These are phyloP conservation scores for Deilephila elpenor DNA, from an alignment of 2,888 invertebrate species.

Conservation along the genomic window DNA sequence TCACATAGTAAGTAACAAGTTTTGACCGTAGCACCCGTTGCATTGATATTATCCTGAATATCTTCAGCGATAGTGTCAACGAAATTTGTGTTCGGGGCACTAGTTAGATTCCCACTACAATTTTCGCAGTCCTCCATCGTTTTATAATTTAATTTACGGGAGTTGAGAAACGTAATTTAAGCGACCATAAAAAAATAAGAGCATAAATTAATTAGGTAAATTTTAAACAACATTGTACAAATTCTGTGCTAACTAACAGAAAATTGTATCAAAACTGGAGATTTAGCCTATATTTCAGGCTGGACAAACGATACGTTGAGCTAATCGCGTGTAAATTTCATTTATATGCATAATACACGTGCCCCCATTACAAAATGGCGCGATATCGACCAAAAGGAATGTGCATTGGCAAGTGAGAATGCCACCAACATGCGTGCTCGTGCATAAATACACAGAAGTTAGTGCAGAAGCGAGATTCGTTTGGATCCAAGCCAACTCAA, in stretches of 20 bases:
- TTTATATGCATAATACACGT: background rate
- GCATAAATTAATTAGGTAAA: too few relatives aligned
- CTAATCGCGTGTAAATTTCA: background rate
- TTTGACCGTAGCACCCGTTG: background rate
- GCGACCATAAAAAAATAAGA: too few relatives aligned
- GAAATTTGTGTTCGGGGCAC: background rate
- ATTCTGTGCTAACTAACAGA: too few relatives aligned
- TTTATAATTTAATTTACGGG: background rate
- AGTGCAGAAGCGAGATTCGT: constrained; percentile 42
- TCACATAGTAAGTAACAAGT: constrained; percentile 4
- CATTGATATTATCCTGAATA: background rate
- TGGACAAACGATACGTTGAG: background rate
- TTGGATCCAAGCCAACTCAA: constrained; percentile 55
- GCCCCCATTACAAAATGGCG: background rate
- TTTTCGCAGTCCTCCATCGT: too few relatives aligned
- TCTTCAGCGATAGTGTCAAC: background rate
- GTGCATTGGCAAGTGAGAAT: constrained; percentile 34
- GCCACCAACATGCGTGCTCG: constrained; percentile 41
- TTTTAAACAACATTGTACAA: too few relatives aligned
- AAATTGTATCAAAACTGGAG: too few relatives aligned
- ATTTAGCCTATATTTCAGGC: too few relatives aligned
- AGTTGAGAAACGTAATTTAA: background rate
- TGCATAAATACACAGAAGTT: constrained; percentile 48
- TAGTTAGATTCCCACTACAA: background rate
- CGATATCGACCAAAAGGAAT: constrained; percentile 26